Conservation (phyloP, 2,113 vertebrate species). For the Spermophilus dauricus region DNA sequence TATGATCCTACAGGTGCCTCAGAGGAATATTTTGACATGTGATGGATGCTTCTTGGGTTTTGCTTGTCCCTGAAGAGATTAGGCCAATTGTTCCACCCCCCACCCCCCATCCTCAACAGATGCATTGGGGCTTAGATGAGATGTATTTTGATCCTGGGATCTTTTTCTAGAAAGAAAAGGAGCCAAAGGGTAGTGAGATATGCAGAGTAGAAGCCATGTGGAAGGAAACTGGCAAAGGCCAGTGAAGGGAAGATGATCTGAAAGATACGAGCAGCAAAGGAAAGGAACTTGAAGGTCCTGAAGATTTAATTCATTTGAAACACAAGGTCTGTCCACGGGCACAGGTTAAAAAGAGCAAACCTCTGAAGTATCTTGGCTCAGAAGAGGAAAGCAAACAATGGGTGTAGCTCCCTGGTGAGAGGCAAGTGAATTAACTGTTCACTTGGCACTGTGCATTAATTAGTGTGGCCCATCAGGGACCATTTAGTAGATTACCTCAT, state of each 20-base stretch:
- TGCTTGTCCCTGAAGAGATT: background rate
- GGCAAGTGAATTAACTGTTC: conserved; percentile 37
- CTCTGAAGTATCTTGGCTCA: background rate
- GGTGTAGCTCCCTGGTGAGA: conserved; percentile 12
- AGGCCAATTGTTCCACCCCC: background rate
- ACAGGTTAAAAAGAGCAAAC: background rate
- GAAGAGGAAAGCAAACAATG: background rate
- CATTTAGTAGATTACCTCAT: conserved; percentile 70
- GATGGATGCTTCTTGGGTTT: background rate
- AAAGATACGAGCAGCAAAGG: background rate
- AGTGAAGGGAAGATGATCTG: background rate
- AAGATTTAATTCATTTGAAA: background rate
- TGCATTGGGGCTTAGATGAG: background rate
- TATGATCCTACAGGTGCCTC: background rate
- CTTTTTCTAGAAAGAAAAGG: conserved; percentile 37
- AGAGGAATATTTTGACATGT: background rate
- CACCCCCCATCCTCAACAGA: accelerated
- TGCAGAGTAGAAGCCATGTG: background rate
- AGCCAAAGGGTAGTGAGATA: background rate
- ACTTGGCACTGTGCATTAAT: conserved; percentile 51
- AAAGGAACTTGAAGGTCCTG: background rate
- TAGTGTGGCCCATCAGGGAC: conserved; percentile 5
- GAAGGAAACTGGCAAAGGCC: background rate
- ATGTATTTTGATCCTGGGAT: background rate
- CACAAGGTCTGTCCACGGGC: background rate